Evolutionary conservation across 2,888 invertebrate genomes (phyloP), one percentile per base, ranked within the genome.

Genomic region (Drosophila mimica): DNA sequence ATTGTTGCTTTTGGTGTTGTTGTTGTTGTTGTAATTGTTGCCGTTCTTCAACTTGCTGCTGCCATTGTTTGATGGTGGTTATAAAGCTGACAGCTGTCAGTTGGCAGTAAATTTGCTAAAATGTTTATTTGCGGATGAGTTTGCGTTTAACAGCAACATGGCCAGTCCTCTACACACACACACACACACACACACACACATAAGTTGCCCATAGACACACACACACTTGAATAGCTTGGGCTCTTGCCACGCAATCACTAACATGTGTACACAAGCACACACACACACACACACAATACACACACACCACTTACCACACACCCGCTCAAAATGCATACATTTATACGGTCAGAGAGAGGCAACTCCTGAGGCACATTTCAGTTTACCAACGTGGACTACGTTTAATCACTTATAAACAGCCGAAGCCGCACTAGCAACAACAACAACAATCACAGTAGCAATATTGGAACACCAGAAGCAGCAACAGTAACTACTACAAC

Each of bases 11-110:
- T 25, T 46, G 25, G 15, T 54, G 64, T 59, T 60, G 36, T 25
- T 64, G 58, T 56, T 71, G 72, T n/a, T 59, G 56, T 43, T 69
- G 75, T 56, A 70, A 71, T n/a, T 59, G 56, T 43, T 69, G 75
- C 33, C 59, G 62, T 57, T 60, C 62, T 56, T 36, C 38, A 54
- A 52, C 53, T 73, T 43, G 65, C 62, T 62, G 46, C 40, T 56
- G 68, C 57, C 76, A 88, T 87, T 90, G 88, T 90, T 89, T 88
- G 90, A 83, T 89, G 83, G 82, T 87, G 89, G 91, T 83, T 82
- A 83, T 88, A 89, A 87, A 90, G 90, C 84, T 90, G 89, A 90
- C 89, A 89, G 91, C 89, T 91, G 91, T 88, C 89, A 90, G 89
- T 90, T 89, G 79, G 89, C 74, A 89, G 88, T 89, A 90, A 90